Evolutionary conservation across 2,888 invertebrate species (phyloP), one percentile per base, ranked within the genome.

Genomic region (Physocephala rufipes): DNA sequence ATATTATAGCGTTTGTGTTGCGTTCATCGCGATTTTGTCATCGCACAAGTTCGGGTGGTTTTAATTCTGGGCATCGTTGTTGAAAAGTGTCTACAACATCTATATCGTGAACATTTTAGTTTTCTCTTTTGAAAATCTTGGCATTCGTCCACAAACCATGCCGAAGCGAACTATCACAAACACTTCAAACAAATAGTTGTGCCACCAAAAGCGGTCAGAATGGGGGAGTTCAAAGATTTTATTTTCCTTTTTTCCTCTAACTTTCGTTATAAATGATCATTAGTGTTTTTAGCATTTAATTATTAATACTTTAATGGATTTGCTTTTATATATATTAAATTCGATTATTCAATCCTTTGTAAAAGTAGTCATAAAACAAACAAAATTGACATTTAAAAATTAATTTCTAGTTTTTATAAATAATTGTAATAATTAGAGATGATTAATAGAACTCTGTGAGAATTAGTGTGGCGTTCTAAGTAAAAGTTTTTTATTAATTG

Each of bases 31-130:
- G n/a, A 2, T 24, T 24, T n/a, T 21, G 13, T 19, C 28, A 26
- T 13, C 28, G 16, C 58, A 28, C 28, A 24, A 26, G 26, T 55
- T 19, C 53, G 24, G 24, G 24, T 19, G 9, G 24, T 16, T 58
- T 16, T 28, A 28, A 24, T 58, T 58, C 58, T 58, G 58, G 58
- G 58, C 26, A 58, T 26, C 58, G 58, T 26, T 28, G 28, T 28
- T 26, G 26, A 26, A 58, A 58, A 28, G 58, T 24, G 58, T 26
- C 58, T 26, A 24, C 58, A 58, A 28, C 58, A 28, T 21, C 15
- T 21, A 24, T 15, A 15, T 13, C 53, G 21, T 21, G 16, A 21
- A 15, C 26, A 12, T 58, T 28, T 55, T 24, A n/a, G 19, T 24
- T 55, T n/a, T 58, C 12, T 15, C 16, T 24, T 58, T 26, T 12